Evolutionary conservation across 35 echinoderm and acorn worm species (phyloP), one percentile per base, ranked within the genome.

Genomic region (Patiria miniata): DNA sequence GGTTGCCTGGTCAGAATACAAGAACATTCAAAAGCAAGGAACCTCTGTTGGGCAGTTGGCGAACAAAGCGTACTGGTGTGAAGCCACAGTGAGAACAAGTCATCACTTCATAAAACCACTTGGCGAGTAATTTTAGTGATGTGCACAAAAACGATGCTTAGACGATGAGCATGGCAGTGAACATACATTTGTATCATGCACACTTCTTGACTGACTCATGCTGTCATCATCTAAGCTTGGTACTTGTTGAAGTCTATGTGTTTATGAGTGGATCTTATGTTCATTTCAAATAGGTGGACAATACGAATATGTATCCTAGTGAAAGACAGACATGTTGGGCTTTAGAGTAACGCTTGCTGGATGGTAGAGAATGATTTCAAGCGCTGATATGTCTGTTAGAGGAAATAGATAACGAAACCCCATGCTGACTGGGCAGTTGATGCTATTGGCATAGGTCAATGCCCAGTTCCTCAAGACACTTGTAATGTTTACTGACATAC

Each of bases 221-320:
- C n/a, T 12, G 14, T 56, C 53, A 56, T 56, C 53, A 3, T 1
- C 53, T 56, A n/a, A 56, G n/a, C 53, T 56, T 56, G 53, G 53
- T 56, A 56, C 53, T 56, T 56, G 68, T 79, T 87, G 85, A 88
- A 39, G 51, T 42, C 79, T 89, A 89, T 40, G 78, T 89, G 39
- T 81, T 89, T 89, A 77, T 89, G 56, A 81, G 77, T 80, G 87
- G 77, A 33, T 81, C 87, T 57, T 89, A 81, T 47, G 33, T 89
- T 39, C 78, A 81, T 36, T 22, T 1, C 0, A 89, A 77, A 81
- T 81, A 55, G 87, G 22, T 51, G n/a, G 85, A 87, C 23, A 42
- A 78, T 65, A 36, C 2, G 59, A 65, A 87, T 36, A 87, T 87
- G 42, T 87, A 79, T 54, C 85, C 39, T 29, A 65, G 44, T 36